Evolutionary conservation across 2,888 invertebrate species (phyloP), one percentile per base, ranked within the genome.

Genomic region (Diaphora mendica): DNA sequence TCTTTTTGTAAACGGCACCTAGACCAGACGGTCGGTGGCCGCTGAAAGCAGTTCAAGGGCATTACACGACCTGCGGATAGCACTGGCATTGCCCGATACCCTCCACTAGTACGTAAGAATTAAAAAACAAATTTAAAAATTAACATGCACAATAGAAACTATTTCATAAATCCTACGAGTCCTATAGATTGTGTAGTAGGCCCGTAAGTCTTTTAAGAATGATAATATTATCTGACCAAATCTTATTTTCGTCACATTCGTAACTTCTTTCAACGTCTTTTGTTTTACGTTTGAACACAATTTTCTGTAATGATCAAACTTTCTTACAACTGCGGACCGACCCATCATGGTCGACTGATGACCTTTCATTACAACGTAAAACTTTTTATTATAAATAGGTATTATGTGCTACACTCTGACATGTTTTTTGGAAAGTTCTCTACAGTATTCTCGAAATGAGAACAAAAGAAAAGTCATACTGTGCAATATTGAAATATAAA

Each of bases 11-110:
- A 75, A 77, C 72, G 72, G 65, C 65, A 70, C 44, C 70, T 73
- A 73, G 64, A 73, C 81, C 78, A 86, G 86, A 85, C 85, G 82
- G 85, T 85, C 85, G 80, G 59, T 80, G 86, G 39, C 86, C 86
- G 80, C 74, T 71, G 80, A 79, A 86, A 82, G 64, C 73, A 77
- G 77, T 86, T 82, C 76, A 84, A 87, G 86, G 86, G 66, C 82
- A 78, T 35, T 66, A 44, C 55, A 55, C 73, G 80, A 75, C 77
- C 76, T 77, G 71, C 72, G 70, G 73, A 42, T 78, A 76, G 69
- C 35, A 66, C 64, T 73, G 55, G 33, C 70, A 39, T 23, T 67
- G 42, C 23, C n/a, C 71, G 69, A 59, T 67, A 71, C 17, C 26
- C 26, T 65, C 11, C 33, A 65, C 35, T n/a, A 42, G 23, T 23